A percentile compares a stretch with the other conserved stretches of the same genome.
Conservation (phyloP, 2,113 vertebrate species). For the Chaetodon auriga region DNA sequence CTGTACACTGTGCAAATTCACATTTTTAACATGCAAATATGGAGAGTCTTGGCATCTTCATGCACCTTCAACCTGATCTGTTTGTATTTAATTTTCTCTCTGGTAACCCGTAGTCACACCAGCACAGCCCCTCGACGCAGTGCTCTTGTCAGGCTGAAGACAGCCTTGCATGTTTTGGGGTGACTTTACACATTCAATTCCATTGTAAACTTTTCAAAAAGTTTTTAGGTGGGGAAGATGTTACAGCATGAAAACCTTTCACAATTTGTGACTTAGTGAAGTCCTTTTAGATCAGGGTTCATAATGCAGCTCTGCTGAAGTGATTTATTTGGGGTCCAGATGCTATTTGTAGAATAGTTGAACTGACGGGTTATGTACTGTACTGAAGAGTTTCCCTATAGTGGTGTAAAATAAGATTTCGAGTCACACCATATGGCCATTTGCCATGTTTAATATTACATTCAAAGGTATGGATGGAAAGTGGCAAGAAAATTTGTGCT, state of each 20-base stretch:
- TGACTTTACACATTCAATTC: not conserved
- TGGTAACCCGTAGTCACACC: not conserved
- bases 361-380: not conserved
- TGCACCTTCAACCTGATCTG: conserved; percentile 1
- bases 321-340: not conserved
- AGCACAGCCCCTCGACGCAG: not conserved
- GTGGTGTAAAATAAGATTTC: conserved; percentile 26
- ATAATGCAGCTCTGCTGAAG: not conserved
- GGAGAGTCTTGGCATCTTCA: not conserved
- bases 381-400: not conserved
- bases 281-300: not conserved
- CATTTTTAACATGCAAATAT: not conserved
- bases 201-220: not conserved
- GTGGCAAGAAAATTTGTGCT: conserved; percentile 17
- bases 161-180: not conserved
- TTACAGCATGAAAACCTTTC: not conserved
- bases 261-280: not conserved
- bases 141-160: not conserved
- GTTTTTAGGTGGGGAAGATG: not conserved
- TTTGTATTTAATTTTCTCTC: conserved; percentile 1
- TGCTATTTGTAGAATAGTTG: not conserved
- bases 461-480: conserved; percentile 17
- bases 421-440: conserved; percentile 1
- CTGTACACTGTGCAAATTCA: not conserved
- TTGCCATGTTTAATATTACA: not conserved